These are phyloP conservation scores for Cryptus armator DNA, from an alignment of 2,888 invertebrate species.

Conservation along the genomic window DNA sequence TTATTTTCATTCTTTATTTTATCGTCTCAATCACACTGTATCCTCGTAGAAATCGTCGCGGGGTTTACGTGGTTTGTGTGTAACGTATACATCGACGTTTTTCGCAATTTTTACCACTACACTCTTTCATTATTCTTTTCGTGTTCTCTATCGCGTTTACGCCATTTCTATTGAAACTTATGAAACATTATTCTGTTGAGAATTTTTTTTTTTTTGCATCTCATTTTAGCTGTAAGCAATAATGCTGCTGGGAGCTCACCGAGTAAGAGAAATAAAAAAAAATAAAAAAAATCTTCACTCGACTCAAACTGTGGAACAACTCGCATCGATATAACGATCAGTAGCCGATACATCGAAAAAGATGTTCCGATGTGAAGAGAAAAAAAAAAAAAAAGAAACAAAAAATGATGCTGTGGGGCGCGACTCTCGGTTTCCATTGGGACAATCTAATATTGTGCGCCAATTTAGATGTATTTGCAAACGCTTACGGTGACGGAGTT, in stretches of 20 bases:
- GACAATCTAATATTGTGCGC: slow-evolving; percentile 30
- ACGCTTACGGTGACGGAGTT: slow-evolving; percentile 41
- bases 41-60: slow-evolving; percentile 31
- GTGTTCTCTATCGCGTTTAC: slow-evolving; percentile 1
- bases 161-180: not conserved
- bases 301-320: slow-evolving; percentile 18
- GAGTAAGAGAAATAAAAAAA: not conserved
- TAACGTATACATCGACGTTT: slow-evolving; percentile 42
- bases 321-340: slow-evolving; percentile 12
- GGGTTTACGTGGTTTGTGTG: slow-evolving; percentile 34
- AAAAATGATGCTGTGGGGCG: slow-evolving; percentile 16
- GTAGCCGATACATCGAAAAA: slow-evolving; percentile 9
- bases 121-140: slow-evolving; percentile 20
- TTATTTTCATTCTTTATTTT: slow-evolving; percentile 12
- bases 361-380: slow-evolving; percentile 3
- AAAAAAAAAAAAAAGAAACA: not conserved
- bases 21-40: slow-evolving; percentile 4
- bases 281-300: not conserved
- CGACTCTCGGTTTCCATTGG: slow-evolving; percentile 41
- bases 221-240: not conserved
- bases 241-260: not conserved
- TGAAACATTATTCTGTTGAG: not conserved
- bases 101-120: slow-evolving; percentile 20
- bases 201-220: not conserved
- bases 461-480: slow-evolving; percentile 12